Conservation (phyloP, 2,888 invertebrate species). For the Stenurella melanura region DNA sequence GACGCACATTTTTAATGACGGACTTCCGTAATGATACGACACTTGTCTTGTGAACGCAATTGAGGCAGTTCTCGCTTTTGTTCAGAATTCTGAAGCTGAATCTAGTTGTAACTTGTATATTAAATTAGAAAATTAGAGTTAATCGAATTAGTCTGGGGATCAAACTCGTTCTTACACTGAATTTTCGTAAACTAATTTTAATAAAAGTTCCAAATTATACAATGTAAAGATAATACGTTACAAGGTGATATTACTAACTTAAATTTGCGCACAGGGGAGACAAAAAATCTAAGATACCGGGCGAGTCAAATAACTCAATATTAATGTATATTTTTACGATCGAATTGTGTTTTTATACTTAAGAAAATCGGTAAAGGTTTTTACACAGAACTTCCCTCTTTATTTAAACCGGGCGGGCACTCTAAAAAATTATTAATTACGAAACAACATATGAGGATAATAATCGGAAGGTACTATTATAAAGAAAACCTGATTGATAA, state of each 20-base stretch:
- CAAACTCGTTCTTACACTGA: conserved; percentile 12
- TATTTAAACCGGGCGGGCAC: too few species aligned
- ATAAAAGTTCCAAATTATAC: conserved; percentile 1
- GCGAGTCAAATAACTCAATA: too few species aligned
- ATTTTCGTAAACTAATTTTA: conserved; percentile 5
- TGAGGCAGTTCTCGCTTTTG: conserved; percentile 40
- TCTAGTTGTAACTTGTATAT: conserved; percentile 56
- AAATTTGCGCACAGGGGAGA: background rate
- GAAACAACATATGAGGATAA: too few species aligned
- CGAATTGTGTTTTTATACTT: too few species aligned
- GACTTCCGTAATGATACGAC: conserved; percentile 36
- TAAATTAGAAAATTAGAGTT: conserved; percentile 57
- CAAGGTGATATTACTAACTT: background rate
- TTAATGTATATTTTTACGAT: too few species aligned
- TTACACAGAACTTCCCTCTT: too few species aligned
- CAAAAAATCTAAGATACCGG: too few species aligned
- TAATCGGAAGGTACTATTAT: too few species aligned
- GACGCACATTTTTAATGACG: conserved; percentile 40
- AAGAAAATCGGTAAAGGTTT: too few species aligned
- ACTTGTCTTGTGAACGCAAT: conserved; percentile 26
- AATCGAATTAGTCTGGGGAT: conserved; percentile 30
- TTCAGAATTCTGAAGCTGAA: conserved; percentile 46
- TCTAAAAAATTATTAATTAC: too few species aligned
- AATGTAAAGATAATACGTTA: background rate
- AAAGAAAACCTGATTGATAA: too few species aligned